phyloP scores from a whole-genome alignment of 2,113 vertebrate genomes.

The Manacus vitellinus region DNA sequence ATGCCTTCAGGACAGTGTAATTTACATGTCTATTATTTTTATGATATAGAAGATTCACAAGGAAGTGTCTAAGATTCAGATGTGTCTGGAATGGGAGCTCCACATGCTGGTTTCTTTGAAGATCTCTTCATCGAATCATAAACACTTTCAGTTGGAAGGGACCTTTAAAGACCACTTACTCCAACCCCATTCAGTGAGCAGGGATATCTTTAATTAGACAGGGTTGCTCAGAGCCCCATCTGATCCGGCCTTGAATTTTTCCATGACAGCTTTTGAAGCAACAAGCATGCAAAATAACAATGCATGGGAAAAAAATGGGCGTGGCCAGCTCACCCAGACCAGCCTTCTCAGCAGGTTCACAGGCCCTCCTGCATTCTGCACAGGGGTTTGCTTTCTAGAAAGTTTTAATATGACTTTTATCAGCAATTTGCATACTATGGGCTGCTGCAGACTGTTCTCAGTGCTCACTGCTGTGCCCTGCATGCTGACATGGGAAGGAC shows the following conservation, averaged over 20 bases:
- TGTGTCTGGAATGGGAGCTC: background rate
- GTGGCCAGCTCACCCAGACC: background rate
- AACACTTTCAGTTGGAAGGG: background rate
- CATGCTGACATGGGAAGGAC: no score
- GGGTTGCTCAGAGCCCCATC: background rate
- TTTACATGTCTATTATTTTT: background rate
- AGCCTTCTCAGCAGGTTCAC: background rate
- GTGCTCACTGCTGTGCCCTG: background rate
- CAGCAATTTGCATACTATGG: background rate
- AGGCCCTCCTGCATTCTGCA: background rate
- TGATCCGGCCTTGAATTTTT: background rate
- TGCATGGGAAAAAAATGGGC: rapidly evolving
- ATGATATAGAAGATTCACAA: background rate
- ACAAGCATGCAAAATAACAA: background rate
- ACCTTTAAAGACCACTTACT: background rate
- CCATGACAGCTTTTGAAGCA: background rate
- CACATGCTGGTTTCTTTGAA: background rate
- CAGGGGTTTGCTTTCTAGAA: background rate
- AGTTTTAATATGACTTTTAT: background rate
- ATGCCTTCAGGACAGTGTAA: background rate
- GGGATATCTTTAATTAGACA: background rate
- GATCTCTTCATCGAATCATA: background rate
- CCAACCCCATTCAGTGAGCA: background rate
- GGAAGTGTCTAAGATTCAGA: background rate
- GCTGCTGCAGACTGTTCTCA: background rate